Conservation (phyloP, 2,888 invertebrate species). For the Agrochola lota region DNA sequence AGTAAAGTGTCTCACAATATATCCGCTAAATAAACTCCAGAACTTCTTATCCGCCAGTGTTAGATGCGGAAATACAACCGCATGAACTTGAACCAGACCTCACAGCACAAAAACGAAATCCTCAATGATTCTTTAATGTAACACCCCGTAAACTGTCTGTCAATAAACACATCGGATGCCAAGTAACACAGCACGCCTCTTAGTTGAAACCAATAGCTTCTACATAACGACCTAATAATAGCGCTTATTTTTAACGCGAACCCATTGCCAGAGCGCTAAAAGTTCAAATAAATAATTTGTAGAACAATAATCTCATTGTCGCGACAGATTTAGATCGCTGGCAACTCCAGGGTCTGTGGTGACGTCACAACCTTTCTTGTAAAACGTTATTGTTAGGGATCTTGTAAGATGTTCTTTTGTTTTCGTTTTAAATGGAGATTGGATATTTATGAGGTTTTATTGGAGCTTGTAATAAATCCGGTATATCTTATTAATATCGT, state of each 20-base stretch:
- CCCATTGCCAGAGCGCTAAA: constrained; percentile 57
- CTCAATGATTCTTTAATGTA: constrained; percentile 20
- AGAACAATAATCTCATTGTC: constrained; percentile 65
- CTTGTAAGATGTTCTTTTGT: constrained; percentile 42
- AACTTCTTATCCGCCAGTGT: not conserved
- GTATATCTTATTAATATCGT: not conserved
- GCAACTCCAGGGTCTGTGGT: constrained; percentile 63
- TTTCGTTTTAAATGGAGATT: constrained; percentile 50
- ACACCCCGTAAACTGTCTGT: constrained; percentile 43
- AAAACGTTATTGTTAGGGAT: constrained; percentile 63
- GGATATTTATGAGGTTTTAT: constrained; percentile 54
- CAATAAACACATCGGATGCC: constrained; percentile 51
- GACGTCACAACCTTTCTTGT: constrained; percentile 67
- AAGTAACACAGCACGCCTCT: constrained; percentile 47
- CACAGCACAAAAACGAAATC: not conserved
- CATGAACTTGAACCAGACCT: constrained; percentile 44
- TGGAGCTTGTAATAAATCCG: constrained; percentile 21
- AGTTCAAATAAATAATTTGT: constrained; percentile 63
- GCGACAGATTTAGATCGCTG: constrained; percentile 70
- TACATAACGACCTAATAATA: constrained; percentile 50
- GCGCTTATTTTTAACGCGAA: constrained; percentile 48
- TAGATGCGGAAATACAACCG: not conserved
- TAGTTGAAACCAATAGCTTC: constrained; percentile 54
- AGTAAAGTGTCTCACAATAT: not conserved
- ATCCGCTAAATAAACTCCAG: not conserved